Evolutionary conservation across 2,797 vertebrate species (phyloP), one percentile per base, ranked within the genome.

Genomic region (Anolis apletophallus): DNA sequence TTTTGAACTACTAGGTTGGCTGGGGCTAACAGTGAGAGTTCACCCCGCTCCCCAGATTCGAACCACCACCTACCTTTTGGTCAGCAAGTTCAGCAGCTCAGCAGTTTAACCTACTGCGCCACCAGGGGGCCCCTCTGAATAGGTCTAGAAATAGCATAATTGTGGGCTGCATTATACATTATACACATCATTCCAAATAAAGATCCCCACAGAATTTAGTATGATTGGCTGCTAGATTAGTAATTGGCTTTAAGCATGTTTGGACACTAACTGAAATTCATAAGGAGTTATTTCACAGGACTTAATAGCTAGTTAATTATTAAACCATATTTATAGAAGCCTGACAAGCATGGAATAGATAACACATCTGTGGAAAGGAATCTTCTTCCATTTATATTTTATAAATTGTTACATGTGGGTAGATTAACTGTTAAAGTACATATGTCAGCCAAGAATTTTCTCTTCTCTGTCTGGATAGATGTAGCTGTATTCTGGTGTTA

Each of bases 241-340:
- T 16, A 81, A 50, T 68, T 32, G 8, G 78, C n/a, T 54, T 78
- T 36, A 69, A 83, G 2, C 0, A 0, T 12, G 9, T 10, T 36
- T 0, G 0, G 72, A 59, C 32, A 59, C 54, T 72, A 64, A 17
- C 2, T 9, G 85, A 90, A 88, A 61, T 88, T 91, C 82, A 77
- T n/a, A 88, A 73, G 76, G 73, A 80, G 77, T 81, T 55, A 84
- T 12, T 6, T 54, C 29, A 34, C 68, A 87, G 90, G 40, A 50
- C 80, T 86, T 93, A 61, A 64, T 79, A 73, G 71, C 67, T 57
- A 73, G 77, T 80, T 54, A 87, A 82, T 91, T 90, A 80, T 91
- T 86, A 50, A 89, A 74, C 29, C 9, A 13, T 40, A 46, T 83
- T 26, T 84, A 83, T 80, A 59, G 81, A 83, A 79, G 83, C 69